Base-by-base conservation (phyloP, 2,888 invertebrate genomes). In the Diplolepis rosae region DNA sequence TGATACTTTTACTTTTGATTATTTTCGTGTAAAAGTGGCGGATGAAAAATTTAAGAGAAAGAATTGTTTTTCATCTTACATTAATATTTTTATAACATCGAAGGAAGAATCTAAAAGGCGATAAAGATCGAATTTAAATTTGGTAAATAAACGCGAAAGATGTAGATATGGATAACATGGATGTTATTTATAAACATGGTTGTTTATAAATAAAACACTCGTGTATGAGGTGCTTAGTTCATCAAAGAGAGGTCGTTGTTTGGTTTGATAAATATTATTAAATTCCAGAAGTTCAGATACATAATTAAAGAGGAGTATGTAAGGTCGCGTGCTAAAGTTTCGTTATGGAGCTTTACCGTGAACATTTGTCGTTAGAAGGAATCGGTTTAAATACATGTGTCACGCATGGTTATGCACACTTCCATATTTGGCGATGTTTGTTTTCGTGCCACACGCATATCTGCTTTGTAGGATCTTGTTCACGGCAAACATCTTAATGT, bases 401-500 rank as follows among this genome's bases (percentile, higher is more conserved):
- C 61, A 61, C 61, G 61, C 61, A 61, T 61, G 61, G 39, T 61
- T 61, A 61, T 61, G 56, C 13, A 56, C 56, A 61, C 61, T 39
- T 24, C 22, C 28, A 27, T 52, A 52, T 61, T 61, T 61, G 13
- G 13, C 22, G 35, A 61, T 61, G 39, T 61, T 61, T 61, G 61
- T 61, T 61, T 56, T 61, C 61, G 61, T 61, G 61, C 13, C 61
- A 24, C 61, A 61, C 61, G 61, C 61, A 61, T 61, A 35, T 61
- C 61, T 61, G 22, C 35, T 39, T 61, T 61, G 35, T 61, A 61
- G 32, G 35, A 39, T 70, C 72, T 71, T 51, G 42, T 27, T 11
- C 65, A 48, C 32, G 71, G 42, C 35, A 71, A 52, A 70, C 68
- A 72, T 72, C 69, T 67, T 74, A 74, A 72, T 61, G 70, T 35